phyloP scores from a whole-genome alignment of 2,113 vertebrate genomes.

The Nansenia antarctica region DNA sequence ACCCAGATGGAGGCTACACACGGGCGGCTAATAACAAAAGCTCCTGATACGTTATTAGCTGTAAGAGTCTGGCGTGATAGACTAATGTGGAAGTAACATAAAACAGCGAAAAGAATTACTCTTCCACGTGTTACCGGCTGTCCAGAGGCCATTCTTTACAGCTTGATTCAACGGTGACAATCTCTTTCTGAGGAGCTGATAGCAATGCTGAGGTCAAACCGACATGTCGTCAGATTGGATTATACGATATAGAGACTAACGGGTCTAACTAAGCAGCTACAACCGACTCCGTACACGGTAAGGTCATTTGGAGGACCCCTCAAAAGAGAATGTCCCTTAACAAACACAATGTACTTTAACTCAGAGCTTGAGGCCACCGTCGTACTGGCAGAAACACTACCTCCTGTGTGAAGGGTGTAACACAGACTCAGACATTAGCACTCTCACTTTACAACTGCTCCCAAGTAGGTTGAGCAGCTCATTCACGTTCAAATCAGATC shows the following conservation, averaged over 20 bases:
- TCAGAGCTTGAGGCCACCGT: not conserved
- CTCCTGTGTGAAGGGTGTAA: not conserved
- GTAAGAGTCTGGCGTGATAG: not conserved
- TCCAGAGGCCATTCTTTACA: not conserved
- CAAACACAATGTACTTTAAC: not conserved
- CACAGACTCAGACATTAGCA: not conserved
- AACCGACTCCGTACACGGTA: not conserved
- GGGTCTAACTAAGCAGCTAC: not conserved
- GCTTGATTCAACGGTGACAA: not conserved
- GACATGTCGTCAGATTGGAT: not conserved
- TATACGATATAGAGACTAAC: not conserved
- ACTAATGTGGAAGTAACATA: too few relatives aligned
- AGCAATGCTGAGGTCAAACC: not conserved
- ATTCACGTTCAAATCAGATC: too few relatives aligned
- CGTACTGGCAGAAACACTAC: not conserved
- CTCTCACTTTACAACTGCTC: not conserved
- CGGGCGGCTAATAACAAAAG: not conserved
- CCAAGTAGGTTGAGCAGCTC: too few relatives aligned
- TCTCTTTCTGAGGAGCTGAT: not conserved
- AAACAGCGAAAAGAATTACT: too few relatives aligned
- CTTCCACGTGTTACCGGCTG: not conserved
- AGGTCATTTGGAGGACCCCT: not conserved
- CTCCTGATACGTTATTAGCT: not conserved
- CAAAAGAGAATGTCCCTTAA: not conserved
- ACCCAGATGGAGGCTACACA: constrained; percentile 20